Evolutionary conservation across 64 coral and sea anemone genomes (phyloP).

Genomic region (Platygyra sinensis): DNA sequence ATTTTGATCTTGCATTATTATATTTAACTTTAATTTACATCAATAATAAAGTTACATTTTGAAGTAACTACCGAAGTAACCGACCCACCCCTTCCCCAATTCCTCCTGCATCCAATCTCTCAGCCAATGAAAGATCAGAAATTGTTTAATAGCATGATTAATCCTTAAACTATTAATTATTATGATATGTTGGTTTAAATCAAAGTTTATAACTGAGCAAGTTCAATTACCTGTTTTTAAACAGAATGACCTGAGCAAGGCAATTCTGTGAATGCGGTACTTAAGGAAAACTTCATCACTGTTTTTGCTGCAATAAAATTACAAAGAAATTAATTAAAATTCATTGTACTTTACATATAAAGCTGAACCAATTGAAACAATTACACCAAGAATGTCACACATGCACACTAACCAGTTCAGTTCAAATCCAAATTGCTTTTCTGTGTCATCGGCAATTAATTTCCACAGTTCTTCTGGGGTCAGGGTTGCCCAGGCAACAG

Average conservation of each 20-base stretch:
- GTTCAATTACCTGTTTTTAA: conserved; percentile 76
- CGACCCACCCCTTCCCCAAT: no score
- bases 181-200: not conserved
- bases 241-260: conserved; percentile 85
- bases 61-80: no score
- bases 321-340: not conserved
- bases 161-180: no score
- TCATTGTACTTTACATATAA: no score
- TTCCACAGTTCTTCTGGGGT: conserved; percentile 93
- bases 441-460: conserved; percentile 68
- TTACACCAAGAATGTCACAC: not conserved
- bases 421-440: conserved; percentile 91
- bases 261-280: conserved; percentile 83
- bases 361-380: no score
- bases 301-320: conserved; percentile 49
- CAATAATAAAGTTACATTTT: no score
- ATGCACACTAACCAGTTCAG: conserved; percentile 57
- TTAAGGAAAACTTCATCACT: conserved; percentile 74
- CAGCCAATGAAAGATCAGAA: not conserved
- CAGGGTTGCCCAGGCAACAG: conserved; percentile 85
- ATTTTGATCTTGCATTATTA: not conserved
- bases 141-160: not conserved
- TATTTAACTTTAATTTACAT: no score
- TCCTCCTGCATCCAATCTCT: no score
- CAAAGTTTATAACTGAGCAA: not conserved